Base-by-base conservation (phyloP, 1,140 invertebrate genomes). In the Leptoteleia sp. region DNA sequence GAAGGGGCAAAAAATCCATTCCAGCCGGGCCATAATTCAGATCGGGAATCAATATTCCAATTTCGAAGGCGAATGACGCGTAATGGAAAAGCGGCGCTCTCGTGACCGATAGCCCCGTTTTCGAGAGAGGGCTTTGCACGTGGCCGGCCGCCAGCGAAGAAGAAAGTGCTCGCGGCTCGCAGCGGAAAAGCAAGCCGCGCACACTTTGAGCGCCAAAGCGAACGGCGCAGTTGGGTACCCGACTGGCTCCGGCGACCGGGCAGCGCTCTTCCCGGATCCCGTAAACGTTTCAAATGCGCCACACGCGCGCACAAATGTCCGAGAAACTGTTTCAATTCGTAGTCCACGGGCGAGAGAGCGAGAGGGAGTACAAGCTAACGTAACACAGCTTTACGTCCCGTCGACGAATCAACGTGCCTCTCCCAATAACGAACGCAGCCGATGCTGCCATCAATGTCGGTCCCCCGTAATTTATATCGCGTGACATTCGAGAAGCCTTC, bases 121-220 rank as follows among this genome's bases (percentile, higher is more conserved):
- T 16, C 29, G 11, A 79, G 76, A 50, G 67, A 59, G 54, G 79
- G 59, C 73, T 76, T 84, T 80, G 76, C 79, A 71, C 76, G 50
- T 65, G 62, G 76, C 83, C 82, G 80, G 71, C n/a, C n/a, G 79
- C 40, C 27, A 65, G 6, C 31, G 55, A 78, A 81, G 77, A 84
- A 79, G 84, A 85, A 86, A 86, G 83, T 84, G 71, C 64, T 82
- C 76, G 57, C 42, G 42, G 54, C 54, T 73, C 78, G 62, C 65
- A 80, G 81, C 80, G 81, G 54, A 84, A 87, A 87, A 87, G 84
- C 83, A 84, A 86, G 81, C 80, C 78, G 65, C 81, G 29, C 76
- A 55, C 45, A 83, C 76, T 64, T 76, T 50, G 52, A 76, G 83
- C 65, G 42, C 35, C 43, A 70, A 76, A 43, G 37, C 72, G 62